Conservation (phyloP, 2,888 invertebrate genomes). For the Caenorhabditis zanzibari region DNA sequence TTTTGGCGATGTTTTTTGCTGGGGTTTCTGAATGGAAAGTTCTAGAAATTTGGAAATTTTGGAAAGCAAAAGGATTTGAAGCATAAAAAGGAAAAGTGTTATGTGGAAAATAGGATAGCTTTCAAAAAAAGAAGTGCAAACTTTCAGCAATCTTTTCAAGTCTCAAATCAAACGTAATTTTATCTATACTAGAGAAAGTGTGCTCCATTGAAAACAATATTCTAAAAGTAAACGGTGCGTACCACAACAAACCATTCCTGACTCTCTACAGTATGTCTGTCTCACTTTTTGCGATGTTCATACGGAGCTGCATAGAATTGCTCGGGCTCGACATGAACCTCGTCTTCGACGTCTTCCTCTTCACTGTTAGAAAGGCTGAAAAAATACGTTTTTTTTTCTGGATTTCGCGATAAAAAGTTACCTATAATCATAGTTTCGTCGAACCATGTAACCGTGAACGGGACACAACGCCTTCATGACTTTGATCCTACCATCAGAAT, state of each 20-base stretch:
- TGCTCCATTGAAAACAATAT: constrained; percentile 11
- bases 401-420: neutral
- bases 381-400: neutral
- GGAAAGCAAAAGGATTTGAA: neutral
- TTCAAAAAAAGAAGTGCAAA: constrained; percentile 6
- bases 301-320: constrained; percentile 72
- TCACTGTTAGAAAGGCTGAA: constrained; percentile 73
- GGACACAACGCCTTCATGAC: constrained; percentile 81
- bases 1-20: constrained; percentile 21
- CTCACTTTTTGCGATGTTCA: constrained; percentile 60
- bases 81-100: constrained; percentile 27
- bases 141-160: neutral
- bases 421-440: constrained; percentile 76
- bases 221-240: constrained; percentile 29
- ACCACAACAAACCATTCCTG: constrained; percentile 58
- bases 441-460: constrained; percentile 82
- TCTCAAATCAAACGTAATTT: neutral
- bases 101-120: neutral
- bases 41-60: neutral
- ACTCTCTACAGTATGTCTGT: constrained; percentile 24
- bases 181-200: neutral
- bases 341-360: constrained; percentile 72
- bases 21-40: neutral
- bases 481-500: constrained; percentile 75
- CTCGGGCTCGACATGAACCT: constrained; percentile 72